Conservation (phyloP, 53 echinoderm and acorn worm genomes). For the Hippasteria phrygiana region DNA sequence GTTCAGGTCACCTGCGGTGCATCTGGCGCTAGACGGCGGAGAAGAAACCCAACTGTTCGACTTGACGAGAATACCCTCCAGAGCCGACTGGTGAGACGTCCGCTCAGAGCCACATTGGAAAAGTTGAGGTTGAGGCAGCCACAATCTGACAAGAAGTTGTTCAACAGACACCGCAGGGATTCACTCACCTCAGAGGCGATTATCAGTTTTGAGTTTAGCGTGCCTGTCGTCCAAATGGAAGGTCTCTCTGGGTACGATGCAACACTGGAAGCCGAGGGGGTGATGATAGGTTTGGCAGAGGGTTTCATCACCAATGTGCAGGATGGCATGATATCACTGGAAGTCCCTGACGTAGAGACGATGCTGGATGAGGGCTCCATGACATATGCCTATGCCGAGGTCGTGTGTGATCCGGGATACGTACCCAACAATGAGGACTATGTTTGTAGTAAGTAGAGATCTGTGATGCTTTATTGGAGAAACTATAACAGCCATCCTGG, state of each 20-base stretch:
- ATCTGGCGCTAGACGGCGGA: not conserved
- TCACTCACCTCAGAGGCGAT: not conserved
- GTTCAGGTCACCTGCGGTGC: slow-evolving; percentile 73
- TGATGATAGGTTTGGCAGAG: not conserved
- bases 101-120: not conserved
- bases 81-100: not conserved
- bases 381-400: not conserved
- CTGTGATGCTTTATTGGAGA: not conserved
- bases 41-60: not conserved
- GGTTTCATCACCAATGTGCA: not conserved
- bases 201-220: not conserved
- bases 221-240: not conserved
- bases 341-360: not conserved
- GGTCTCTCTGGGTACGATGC: not conserved
- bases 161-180: not conserved
- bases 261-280: not conserved
- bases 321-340: not conserved
- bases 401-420: slow-evolving; percentile 20
- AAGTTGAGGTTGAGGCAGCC: not conserved
- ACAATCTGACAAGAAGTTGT: too few species aligned
- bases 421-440: slow-evolving; percentile 21
- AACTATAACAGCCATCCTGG: too few species aligned
- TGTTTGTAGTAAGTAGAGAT: slow-evolving; percentile 18
- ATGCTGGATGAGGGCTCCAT: not conserved
- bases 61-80: not conserved